Evolutionary conservation across 1,140 invertebrate genomes (phyloP), one percentile per base, ranked within the genome.

Genomic region (Portunus trituberculatus): DNA sequence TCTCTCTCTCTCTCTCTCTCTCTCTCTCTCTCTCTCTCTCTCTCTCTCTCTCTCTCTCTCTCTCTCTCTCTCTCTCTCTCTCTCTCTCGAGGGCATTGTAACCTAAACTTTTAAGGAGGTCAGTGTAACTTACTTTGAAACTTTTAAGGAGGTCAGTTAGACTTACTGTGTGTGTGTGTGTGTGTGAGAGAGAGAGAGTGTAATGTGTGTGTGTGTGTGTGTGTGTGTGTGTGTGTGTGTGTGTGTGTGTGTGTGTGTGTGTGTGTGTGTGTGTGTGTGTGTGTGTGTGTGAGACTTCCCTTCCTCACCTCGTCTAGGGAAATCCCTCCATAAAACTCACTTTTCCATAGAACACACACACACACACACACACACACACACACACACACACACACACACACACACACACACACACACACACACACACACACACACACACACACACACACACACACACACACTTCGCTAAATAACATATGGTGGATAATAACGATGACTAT

Each of bases 1-100:
- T 76, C 67, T 76, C 67, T 76, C 67, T 76, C 67, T 76, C 67
- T 76, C 67, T 76, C 67, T 76, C 67, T 76, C 67, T 76, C 67
- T 76, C 67, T 76, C 67, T 76, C 67, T 76, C 67, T 76, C 67
- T 76, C 67, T 76, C 67, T 76, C 67, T 76, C 67, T 76, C 67
- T 76, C 67, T 76, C 67, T 76, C 67, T 76, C 67, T 76, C 67
- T 76, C 67, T 76, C 67, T 76, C 67, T 76, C 67, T 76, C 67
- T 76, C 67, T 76, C 67, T 76, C 67, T 76, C 67, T 76, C 67
- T 76, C 67, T 76, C 67, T 76, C 67, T 76, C 67, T 76, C 67
- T 76, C 67, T 76, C 67, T 76, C n/a, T 25, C 67, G 1, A 25
- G 67, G 20, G 67, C 12, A 76, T 76, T 76, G 67, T n/a, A 76